Evolutionary conservation across 1,140 invertebrate genomes (phyloP), one percentile per base, ranked within the genome.

Genomic region (Maconellicoccus hirsutus): DNA sequence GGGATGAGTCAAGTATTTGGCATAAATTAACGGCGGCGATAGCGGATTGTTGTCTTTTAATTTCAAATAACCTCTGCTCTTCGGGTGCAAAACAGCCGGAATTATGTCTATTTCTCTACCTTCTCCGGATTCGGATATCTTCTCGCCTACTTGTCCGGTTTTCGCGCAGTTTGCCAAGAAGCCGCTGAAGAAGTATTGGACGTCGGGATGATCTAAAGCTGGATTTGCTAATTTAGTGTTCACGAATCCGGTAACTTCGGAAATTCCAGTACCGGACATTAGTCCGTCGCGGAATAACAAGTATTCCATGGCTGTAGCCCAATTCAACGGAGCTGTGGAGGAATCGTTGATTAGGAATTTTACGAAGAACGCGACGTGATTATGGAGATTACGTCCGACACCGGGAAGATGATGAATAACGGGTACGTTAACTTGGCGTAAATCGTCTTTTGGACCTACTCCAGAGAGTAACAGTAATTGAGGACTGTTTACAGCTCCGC

Each of bases 291-390:
- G 84, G 79, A 92, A 91, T 0, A 92, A 81, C 21, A 93, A 78
- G 76, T 92, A 92, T 77, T 92, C 89, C 87, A 92, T 91, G 21
- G 90, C 90, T 0, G 91, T 91, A 1, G 90, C 90, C 90, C 90
- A 92, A 79, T 92, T 92, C 0, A 92, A 81, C 0, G 89, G 86
- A 0, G 87, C 84, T 0, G 88, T 91, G 75, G 91, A 88, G 33
- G 90, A 89, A 75, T 93, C 89, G 70, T 93, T 90, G 16, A 93
- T 88, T 22, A 85, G 83, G 79, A 92, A 94, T 75, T 84, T 86
- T 0, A 91, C 77, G 73, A 89, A 87, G 78, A 84, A 88, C 2
- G 89, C 87, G 0, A 92, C 91, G 75, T 94, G 92, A 77, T 93
- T 93, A 75, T 93, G 91, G 0, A 96, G 84, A 80, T 96, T 96